Percentiles rank a stretch among this genome's conserved stretches.
These are phyloP conservation scores for Melanotaenia parkinsoni DNA, from an alignment of 2,797 vertebrate genomes.

Conservation along the genomic window DNA sequence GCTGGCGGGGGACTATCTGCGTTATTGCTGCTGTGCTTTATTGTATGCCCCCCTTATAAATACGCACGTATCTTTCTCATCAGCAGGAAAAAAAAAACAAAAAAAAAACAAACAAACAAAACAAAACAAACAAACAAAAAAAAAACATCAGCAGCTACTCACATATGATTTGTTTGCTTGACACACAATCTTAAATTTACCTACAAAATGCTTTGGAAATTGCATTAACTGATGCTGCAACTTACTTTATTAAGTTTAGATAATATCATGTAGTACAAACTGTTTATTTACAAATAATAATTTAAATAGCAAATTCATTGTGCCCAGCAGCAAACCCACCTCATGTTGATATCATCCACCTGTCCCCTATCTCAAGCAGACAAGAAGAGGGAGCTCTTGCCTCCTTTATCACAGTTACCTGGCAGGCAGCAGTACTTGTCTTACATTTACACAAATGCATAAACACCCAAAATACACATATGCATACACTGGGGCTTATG, in stretches of 20 bases:
- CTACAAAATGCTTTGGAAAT: conserved; percentile 24
- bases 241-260: neutral
- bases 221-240: conserved; percentile 1
- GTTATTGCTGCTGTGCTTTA: conserved; percentile 28
- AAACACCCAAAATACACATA: conserved; percentile 8
- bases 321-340: conserved; percentile 34
- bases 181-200: neutral
- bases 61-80: neutral
- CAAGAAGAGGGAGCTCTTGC: conserved; percentile 81
- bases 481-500: neutral
- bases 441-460: conserved; percentile 4
- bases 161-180: neutral
- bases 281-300: conserved; percentile 21
- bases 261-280: conserved; percentile 6
- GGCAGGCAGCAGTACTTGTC: conserved; percentile 38
- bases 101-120: neutral
- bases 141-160: neutral
- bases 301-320: neutral
- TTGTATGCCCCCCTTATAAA: neutral
- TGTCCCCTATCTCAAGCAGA: conserved; percentile 56
- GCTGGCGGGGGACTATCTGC: conserved; percentile 7
- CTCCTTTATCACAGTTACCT: conserved; percentile 58
- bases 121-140: neutral
- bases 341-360: conserved; percentile 35
- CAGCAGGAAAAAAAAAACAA: neutral